Evolutionary conservation across 2,113 vertebrate genomes (phyloP), one percentile per base, ranked within the genome.

Genomic region (Muntiacus muntjak): DNA sequence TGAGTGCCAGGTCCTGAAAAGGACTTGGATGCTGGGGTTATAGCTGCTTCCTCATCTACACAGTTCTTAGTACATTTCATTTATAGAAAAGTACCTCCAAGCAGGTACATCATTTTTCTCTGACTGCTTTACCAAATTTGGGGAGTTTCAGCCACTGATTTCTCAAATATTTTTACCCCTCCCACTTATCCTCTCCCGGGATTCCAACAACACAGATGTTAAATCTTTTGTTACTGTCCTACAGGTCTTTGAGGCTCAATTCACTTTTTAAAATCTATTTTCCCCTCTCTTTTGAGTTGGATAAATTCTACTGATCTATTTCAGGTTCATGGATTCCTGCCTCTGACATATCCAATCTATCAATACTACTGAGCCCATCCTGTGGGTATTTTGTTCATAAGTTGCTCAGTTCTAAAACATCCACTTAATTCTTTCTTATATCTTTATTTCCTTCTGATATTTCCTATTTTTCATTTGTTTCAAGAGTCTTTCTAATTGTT

Each of bases 381-480:
- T n/a, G 6, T 58, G 67, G 90, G 25, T 83, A 52, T 76, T 54
- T 28, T 93, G 40, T 33, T 74, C 84, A 45, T 67, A 43, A 7
- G 36, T 43, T 74, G 74, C 89, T 74, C 78, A 89, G 57, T 82
- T 93, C n/a, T 78, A 45, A 97, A 95, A 85, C 6, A n/a, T 93
- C 87, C 30, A 50, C 82, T 87, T 74, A 83, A 28, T 83, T 92
- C n/a, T 95, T 64, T 58, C 74, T 78, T 94, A 57, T 33, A 86
- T 23, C 28, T 58, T 94, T 82, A 52, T 92, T 79, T 93, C 28
- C 57, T 74, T 62, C 26, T 57, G 40, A 36, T 43, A 89, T 33
- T 62, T 93, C 9, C 21, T 45, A 19, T 47, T 50, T 84, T 85
- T 76, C 50, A 84, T 85, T 92, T 93, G 57, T 87, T 78, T 97